Conservation (phyloP, 2,113 vertebrate species). For the Anarrhichthys ocellatus region DNA sequence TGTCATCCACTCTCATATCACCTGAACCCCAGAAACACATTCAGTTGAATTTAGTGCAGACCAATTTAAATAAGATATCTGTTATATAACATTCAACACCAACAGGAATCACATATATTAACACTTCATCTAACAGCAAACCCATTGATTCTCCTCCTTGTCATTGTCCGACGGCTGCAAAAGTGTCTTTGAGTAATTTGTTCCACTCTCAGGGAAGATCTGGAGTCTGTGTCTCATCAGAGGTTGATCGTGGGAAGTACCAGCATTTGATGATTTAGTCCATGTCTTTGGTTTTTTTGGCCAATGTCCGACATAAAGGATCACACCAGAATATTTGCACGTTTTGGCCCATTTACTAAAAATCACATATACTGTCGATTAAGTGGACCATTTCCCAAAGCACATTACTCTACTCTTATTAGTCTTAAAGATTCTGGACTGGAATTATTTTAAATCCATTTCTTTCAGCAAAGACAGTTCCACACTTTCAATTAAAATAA, state of each 20-base stretch:
- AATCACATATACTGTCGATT: neutral
- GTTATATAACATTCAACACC: conserved; percentile 48
- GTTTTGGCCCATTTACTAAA: conserved; percentile 43
- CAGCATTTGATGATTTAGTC: conserved; percentile 62
- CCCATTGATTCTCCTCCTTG: conserved; percentile 21
- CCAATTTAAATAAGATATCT: conserved; percentile 28
- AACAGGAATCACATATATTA: conserved; percentile 32
- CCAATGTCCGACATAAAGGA: conserved; percentile 21
- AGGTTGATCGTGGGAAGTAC: conserved; percentile 27
- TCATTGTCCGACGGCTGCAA: conserved; percentile 22
- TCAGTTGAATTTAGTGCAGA: conserved; percentile 48
- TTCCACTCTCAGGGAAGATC: conserved; percentile 23
- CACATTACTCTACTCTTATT: neutral
- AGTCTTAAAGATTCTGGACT: neutral
- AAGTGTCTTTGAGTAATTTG: conserved; percentile 30
- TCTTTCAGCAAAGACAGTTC: neutral
- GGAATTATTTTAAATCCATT: no score
- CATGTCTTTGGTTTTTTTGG: conserved; percentile 72
- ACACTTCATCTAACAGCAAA: conserved; percentile 47
- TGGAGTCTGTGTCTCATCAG: conserved; percentile 28
- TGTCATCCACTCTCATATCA: conserved; percentile 8
- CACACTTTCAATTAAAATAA: neutral
- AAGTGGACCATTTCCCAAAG: conserved; percentile 54
- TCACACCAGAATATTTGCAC: conserved; percentile 25
- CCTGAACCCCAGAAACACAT: conserved; percentile 13